Evolutionary conservation across 2,888 invertebrate species (phyloP).

Genomic region (Notocelia uddmanniana): DNA sequence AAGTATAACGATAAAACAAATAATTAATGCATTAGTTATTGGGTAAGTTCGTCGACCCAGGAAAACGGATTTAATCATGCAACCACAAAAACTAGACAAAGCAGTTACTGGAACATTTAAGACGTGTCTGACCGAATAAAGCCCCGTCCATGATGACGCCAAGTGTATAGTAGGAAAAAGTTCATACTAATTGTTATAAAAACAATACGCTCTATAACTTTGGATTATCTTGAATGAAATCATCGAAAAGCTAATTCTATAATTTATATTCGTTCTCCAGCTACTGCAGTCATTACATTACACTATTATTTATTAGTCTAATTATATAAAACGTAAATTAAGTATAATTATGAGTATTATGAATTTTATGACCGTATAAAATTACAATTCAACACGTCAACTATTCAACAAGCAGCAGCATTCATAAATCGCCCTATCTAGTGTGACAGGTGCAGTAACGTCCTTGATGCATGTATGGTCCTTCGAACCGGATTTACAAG

Average conservation of each 20-base stretch:
- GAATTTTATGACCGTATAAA: not conserved
- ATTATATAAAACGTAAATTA: no score
- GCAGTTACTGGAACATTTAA: slow-evolving; percentile 36
- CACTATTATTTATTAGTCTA: no score
- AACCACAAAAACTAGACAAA: slow-evolving; percentile 45
- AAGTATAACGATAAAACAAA: not conserved
- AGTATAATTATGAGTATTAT: not conserved
- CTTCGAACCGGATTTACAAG: slow-evolving; percentile 26
- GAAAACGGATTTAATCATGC: slow-evolving; percentile 34
- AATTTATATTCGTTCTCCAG: not conserved
- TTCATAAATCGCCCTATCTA: not conserved
- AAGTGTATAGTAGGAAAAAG: not conserved
- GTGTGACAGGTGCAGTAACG: slow-evolving; percentile 10
- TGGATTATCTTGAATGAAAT: slow-evolving; percentile 9
- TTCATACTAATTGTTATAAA: not conserved
- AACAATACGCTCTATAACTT: not conserved
- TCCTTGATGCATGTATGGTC: slow-evolving; percentile 14
- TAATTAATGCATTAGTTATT: slow-evolving; percentile 21
- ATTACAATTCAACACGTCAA: not conserved
- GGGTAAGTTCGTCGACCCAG: slow-evolving; percentile 32
- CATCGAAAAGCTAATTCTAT: not conserved
- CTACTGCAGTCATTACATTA: no score
- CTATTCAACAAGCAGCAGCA: not conserved
- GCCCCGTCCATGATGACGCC: slow-evolving; percentile 8
- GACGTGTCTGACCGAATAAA: slow-evolving; percentile 30